These are phyloP conservation scores for Anolis carolinensis DNA, from an alignment of 2,113 vertebrate species.

Conservation along the genomic window DNA sequence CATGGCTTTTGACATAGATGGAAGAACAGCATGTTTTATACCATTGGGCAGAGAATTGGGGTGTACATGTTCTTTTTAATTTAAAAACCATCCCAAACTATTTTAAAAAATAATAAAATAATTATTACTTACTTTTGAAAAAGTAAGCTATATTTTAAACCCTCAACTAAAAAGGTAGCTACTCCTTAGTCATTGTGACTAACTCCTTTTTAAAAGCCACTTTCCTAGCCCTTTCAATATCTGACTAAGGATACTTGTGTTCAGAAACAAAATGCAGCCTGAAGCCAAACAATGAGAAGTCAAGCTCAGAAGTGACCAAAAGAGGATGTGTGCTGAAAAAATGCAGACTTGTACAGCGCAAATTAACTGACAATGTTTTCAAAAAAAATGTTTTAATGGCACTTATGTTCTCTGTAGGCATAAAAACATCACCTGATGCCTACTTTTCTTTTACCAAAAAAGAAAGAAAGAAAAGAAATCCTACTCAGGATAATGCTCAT, in stretches of 20 bases:
- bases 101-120: too few species aligned
- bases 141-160: too few species aligned
- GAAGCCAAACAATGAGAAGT: neutral
- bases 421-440: constrained; percentile 26
- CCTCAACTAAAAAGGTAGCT: too few species aligned
- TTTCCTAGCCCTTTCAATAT: neutral
- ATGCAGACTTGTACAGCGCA: neutral
- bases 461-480: too few species aligned
- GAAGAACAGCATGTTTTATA: too few species aligned
- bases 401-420: neutral
- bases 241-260: neutral
- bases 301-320: neutral
- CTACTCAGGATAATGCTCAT: constrained; percentile 22
- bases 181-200: too few species aligned
- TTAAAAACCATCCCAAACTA: too few species aligned
- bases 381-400: constrained; percentile 19
- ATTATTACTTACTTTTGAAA: too few species aligned
- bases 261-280: neutral
- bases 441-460: neutral
- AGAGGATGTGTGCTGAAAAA: constrained; percentile 13
- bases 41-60: too few species aligned
- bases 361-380: neutral
- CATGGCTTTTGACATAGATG: too few species aligned
- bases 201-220: neutral
- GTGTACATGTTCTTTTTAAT: too few species aligned